These are phyloP conservation scores for Dendrocopos noguchii DNA, from an alignment of 2,113 vertebrate genomes.

Conservation along the genomic window DNA sequence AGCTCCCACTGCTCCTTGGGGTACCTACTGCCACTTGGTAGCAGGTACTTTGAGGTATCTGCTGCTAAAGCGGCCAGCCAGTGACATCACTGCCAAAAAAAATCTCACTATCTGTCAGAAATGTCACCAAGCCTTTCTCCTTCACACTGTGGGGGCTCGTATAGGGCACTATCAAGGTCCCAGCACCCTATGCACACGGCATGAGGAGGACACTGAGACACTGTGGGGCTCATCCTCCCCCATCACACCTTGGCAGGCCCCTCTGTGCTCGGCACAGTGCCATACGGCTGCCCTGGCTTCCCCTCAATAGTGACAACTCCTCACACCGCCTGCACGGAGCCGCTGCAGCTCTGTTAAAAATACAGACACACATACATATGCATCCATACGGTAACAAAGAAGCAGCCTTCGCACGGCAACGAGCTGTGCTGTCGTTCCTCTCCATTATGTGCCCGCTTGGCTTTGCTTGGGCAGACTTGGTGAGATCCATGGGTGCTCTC, in stretches of 20 bases:
- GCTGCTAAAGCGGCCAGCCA: not conserved
- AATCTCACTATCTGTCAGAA: not conserved
- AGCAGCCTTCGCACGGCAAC: not conserved
- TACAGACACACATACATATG: not conserved
- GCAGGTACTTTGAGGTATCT: not conserved
- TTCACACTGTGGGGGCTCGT: rapidly evolving
- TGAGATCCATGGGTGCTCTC: not conserved
- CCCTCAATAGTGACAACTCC: not conserved
- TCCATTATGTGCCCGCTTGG: not conserved
- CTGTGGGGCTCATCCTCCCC: not conserved
- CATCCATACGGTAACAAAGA: not conserved
- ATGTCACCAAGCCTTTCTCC: not conserved
- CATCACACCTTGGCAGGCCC: not conserved
- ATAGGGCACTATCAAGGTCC: not conserved
- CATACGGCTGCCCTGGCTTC: not conserved
- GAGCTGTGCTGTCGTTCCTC: not conserved
- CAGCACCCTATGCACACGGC: rapidly evolving
- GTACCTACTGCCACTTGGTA: not conserved
- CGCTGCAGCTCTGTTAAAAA: conserved; percentile 40
- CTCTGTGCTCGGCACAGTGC: rapidly evolving
- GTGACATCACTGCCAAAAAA: not conserved
- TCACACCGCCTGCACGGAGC: not conserved
- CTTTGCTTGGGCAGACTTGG: not conserved
- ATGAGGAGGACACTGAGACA: not conserved
- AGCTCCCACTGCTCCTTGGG: not conserved